These are phyloP conservation scores for Bettongia penicillata DNA, from an alignment of 2,113 vertebrate species.

Conservation along the genomic window DNA sequence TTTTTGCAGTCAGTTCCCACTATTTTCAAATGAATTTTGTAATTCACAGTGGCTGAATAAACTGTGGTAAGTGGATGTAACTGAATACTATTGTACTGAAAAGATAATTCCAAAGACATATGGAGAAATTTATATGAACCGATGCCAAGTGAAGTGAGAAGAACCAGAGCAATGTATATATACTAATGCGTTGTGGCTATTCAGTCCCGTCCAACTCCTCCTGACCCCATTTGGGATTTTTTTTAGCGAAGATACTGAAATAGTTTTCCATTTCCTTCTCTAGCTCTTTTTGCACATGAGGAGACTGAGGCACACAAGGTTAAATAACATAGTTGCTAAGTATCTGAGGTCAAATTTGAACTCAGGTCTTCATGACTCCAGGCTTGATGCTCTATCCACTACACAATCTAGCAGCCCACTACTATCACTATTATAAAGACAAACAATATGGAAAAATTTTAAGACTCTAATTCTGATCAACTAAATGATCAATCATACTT, in stretches of 20 bases:
- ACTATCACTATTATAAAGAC: not conserved
- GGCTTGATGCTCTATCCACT: not conserved
- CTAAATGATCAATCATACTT: not conserved
- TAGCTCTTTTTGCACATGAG: not conserved
- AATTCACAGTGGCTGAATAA: not conserved
- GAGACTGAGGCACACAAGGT: not conserved
- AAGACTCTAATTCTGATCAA: not conserved
- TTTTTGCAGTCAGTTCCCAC: not conserved
- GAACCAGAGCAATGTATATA: not conserved
- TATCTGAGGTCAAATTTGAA: too few relatives aligned
- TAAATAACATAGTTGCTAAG: not conserved
- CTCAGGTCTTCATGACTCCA: not conserved
- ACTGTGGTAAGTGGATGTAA: not conserved
- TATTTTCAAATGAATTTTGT: not conserved
- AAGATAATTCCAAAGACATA: not conserved
- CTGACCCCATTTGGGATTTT: not conserved
- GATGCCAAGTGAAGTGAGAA: not conserved
- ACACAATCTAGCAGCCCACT: not conserved
- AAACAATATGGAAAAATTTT: not conserved
- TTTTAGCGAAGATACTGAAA: not conserved
- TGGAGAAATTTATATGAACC: not conserved
- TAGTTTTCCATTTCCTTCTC: not conserved
- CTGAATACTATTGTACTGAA: not conserved
- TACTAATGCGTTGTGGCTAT: not conserved
- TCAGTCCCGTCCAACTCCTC: not conserved